These are phyloP conservation scores for Corythaixoides concolor DNA, from an alignment of 2,113 vertebrate genomes.

Conservation along the genomic window DNA sequence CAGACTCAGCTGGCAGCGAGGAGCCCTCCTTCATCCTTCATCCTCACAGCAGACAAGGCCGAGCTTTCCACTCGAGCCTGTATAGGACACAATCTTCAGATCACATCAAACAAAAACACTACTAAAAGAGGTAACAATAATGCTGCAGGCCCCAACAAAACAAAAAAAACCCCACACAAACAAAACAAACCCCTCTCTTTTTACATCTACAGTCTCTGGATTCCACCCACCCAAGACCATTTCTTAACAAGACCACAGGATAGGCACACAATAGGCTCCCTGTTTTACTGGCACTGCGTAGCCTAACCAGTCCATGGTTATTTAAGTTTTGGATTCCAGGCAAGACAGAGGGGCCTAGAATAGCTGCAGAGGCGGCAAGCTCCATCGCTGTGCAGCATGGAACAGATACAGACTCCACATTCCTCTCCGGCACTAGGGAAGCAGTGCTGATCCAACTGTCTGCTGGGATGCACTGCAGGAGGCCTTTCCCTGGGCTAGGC, in stretches of 20 bases:
- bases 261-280: neutral
- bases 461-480: neutral
- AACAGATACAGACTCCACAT: neutral
- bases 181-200: neutral
- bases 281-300: neutral
- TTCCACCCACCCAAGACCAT: neutral
- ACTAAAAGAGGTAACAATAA: neutral
- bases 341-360: neutral
- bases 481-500: neutral
- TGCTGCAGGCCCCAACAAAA: neutral
- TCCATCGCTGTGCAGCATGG: neutral
- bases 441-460: neutral
- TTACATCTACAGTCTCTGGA: neutral
- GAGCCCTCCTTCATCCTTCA: neutral
- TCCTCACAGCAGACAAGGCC: neutral
- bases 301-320: neutral
- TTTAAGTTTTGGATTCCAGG: conserved; percentile 1
- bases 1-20: neutral
- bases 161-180: neutral
- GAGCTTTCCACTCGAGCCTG: neutral
- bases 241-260: neutral
- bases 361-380: neutral
- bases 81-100: neutral
- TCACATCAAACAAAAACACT: neutral
- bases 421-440: neutral